Conservation (phyloP, 2,113 vertebrate species). For the Sylvietta virens region DNA sequence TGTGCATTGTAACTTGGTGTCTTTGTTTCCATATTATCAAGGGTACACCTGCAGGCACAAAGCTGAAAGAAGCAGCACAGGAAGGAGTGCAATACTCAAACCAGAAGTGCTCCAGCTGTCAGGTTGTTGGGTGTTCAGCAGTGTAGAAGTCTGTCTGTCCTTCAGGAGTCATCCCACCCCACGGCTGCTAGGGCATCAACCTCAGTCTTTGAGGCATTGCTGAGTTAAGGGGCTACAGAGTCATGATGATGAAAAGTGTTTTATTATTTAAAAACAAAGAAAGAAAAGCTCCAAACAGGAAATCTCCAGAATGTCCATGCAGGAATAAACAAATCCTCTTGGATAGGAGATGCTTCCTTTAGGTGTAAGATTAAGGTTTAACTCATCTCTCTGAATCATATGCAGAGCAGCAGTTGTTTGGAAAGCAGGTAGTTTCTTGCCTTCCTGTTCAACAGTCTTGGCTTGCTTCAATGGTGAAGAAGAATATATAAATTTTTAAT, state of each 20-base stretch:
- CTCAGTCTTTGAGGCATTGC: not conserved
- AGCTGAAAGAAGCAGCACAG: not conserved
- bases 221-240: not conserved
- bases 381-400: not conserved
- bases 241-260: not conserved
- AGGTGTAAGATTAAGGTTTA: not conserved
- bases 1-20: rapidly evolving
- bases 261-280: not conserved
- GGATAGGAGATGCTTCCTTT: rapidly evolving
- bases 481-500: not conserved
- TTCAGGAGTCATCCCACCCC: not conserved
- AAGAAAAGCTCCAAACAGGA: not conserved
- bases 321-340: not conserved
- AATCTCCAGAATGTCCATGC: not conserved
- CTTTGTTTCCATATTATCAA: not conserved
- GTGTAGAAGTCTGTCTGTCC: not conserved
- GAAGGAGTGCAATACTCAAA: not conserved
- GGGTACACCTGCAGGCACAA: not conserved
- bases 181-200: not conserved
- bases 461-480: not conserved
- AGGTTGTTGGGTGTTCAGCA: not conserved
- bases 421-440: not conserved
- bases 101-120: not conserved
- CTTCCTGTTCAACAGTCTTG: not conserved
- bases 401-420: not conserved